These are phyloP conservation scores for Rhagonycha lutea DNA, from an alignment of 2,888 invertebrate species.

Conservation along the genomic window DNA sequence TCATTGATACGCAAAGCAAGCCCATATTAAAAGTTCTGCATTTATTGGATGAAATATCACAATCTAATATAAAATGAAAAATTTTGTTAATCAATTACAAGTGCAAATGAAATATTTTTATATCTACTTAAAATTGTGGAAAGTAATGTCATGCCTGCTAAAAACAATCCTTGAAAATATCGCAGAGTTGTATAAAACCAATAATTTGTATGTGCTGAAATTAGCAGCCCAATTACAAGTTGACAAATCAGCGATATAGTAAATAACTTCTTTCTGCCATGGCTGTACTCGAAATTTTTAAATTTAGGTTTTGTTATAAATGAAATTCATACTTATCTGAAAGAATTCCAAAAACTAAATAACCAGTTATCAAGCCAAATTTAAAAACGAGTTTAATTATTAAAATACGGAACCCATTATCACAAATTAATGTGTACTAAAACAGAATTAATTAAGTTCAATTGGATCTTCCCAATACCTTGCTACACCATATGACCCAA, in stretches of 20 bases:
- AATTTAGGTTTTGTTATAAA: not conserved
- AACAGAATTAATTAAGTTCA: not conserved
- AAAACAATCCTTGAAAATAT: not conserved
- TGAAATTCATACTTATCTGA: not conserved
- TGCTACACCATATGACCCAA: too few species aligned
- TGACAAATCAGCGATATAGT: not conserved
- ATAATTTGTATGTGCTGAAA: not conserved
- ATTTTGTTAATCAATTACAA: not conserved
- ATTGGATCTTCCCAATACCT: not conserved
- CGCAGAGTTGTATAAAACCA: not conserved
- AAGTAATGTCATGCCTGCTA: not conserved
- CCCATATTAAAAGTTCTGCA: conserved; percentile 53
- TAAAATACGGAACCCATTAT: not conserved
- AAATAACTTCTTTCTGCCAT: conserved; percentile 3
- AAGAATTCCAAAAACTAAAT: not conserved
- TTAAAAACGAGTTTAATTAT: not conserved
- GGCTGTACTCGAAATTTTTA: not conserved
- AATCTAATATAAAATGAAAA: conserved; percentile 45
- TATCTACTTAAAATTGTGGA: conserved; percentile 2
- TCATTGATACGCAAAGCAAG: not conserved
- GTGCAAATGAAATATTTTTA: not conserved
- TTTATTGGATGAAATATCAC: conserved; percentile 56
- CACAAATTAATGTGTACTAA: not conserved
- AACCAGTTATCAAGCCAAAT: not conserved
- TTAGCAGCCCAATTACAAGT: not conserved